phyloP scores from a whole-genome alignment of 2,888 invertebrate species.

The Lasioglossum lativentre region DNA sequence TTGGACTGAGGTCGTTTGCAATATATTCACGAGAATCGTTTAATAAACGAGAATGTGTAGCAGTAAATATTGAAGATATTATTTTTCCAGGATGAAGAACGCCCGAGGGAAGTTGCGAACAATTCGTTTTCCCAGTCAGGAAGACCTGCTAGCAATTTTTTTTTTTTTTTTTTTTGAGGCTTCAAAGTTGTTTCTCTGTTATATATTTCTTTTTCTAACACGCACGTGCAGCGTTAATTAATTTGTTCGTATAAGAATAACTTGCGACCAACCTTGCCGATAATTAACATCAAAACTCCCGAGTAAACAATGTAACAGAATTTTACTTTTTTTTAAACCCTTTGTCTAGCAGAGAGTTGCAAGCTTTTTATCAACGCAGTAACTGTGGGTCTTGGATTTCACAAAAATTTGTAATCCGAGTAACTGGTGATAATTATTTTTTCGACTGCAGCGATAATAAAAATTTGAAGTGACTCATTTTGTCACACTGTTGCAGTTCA shows the following conservation, averaged over 20 bases:
- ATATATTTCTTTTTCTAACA: conserved; percentile 8
- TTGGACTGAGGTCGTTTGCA: too few species aligned
- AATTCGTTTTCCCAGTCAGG: conserved; percentile 2
- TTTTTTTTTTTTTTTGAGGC: neutral
- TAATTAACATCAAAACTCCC: neutral
- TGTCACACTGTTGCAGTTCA: too few species aligned
- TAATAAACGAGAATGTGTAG: neutral
- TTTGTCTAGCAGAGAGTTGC: neutral
- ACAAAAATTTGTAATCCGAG: neutral
- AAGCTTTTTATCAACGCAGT: too few species aligned
- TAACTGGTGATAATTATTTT: too few species aligned
- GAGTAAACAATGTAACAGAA: neutral
- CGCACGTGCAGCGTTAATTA: conserved; percentile 8
- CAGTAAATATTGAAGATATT: neutral
- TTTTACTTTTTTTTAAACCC: neutral
- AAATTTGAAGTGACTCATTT: neutral
- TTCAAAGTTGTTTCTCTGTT: neutral
- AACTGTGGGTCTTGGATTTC: neutral
- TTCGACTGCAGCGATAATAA: neutral
- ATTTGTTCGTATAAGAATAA: conserved; percentile 28
- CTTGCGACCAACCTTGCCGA: neutral
- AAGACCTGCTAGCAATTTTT: neutral
- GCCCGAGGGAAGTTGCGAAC: neutral
- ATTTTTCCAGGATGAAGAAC: neutral
- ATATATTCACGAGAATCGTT: too few species aligned